Conservation (phyloP, 2,888 invertebrate species). For the Morinoia aosen region DNA sequence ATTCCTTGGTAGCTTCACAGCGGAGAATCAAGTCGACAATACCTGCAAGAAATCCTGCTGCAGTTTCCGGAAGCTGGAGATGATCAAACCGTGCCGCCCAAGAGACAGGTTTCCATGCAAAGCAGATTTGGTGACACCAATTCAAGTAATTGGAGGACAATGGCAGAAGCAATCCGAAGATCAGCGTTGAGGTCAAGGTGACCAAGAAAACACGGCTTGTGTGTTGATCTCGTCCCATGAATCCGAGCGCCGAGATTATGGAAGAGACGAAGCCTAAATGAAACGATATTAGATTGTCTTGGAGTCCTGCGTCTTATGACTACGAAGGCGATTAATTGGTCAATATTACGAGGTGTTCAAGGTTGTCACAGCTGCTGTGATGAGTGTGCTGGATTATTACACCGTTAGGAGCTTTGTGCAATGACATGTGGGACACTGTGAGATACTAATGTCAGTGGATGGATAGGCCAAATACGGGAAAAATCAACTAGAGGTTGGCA, state of each 20-base stretch:
- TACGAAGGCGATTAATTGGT: background rate
- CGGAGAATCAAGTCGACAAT: background rate
- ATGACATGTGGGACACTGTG: too few species aligned
- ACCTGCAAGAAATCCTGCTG: background rate
- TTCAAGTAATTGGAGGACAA: background rate
- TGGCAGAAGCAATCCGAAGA: background rate
- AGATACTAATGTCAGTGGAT: too few species aligned
- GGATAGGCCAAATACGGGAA: too few species aligned
- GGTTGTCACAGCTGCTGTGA: background rate
- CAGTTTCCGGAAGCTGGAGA: background rate
- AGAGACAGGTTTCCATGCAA: background rate
- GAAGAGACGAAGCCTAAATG: background rate
- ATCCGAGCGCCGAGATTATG: background rate
- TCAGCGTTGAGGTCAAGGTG: background rate
- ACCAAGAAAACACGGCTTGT: background rate
- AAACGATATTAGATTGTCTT: background rate
- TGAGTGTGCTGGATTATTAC: too few species aligned
- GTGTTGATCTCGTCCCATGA: background rate
- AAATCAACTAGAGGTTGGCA: too few species aligned
- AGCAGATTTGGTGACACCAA: slow-evolving; percentile 12
- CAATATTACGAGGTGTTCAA: background rate
- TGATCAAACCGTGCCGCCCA: background rate
- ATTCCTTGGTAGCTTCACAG: background rate
- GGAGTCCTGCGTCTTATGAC: background rate
- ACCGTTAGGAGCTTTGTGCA: too few species aligned